phyloP scores from a whole-genome alignment of 2,888 invertebrate species.

The Subacronicta megacephala region DNA sequence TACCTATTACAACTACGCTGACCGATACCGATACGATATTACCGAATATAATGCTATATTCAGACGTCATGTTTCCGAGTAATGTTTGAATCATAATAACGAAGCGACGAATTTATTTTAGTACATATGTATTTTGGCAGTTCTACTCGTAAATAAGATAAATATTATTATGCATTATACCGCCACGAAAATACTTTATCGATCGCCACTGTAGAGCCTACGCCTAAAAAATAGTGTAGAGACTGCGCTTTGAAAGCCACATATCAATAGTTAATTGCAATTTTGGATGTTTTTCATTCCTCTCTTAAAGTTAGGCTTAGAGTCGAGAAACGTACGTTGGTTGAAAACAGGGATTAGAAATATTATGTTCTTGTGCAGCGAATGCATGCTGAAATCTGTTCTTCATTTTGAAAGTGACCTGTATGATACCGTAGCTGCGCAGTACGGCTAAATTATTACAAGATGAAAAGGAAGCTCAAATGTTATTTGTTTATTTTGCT shows the following conservation, averaged over 20 bases:
- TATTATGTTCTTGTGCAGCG: slow-evolving; percentile 11
- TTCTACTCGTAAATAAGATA: slow-evolving; percentile 53
- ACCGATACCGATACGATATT: slow-evolving; percentile 66
- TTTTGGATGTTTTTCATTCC: slow-evolving; percentile 23
- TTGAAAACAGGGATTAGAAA: slow-evolving; percentile 17
- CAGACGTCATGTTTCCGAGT: slow-evolving; percentile 47
- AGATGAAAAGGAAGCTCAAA: slow-evolving; percentile 10
- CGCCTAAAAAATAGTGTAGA: slow-evolving; percentile 56
- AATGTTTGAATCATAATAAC: slow-evolving; percentile 57
- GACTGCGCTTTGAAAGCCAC: slow-evolving; percentile 42
- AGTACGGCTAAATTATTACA: slow-evolving; percentile 1
- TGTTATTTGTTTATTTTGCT: slow-evolving; percentile 16
- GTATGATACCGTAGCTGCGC: neutral
- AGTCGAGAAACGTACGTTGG: slow-evolving; percentile 13
- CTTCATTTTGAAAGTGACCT: slow-evolving; percentile 4
- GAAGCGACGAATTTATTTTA: slow-evolving; percentile 52
- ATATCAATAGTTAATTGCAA: slow-evolving; percentile 40
- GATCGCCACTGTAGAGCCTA: slow-evolving; percentile 56
- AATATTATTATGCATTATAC: slow-evolving; percentile 68
- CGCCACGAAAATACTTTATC: slow-evolving; percentile 60
- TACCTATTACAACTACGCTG: slow-evolving; percentile 64
- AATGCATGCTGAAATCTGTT: neutral
- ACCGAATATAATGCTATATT: slow-evolving; percentile 44
- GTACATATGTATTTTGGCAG: slow-evolving; percentile 62
- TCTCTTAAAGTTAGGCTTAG: slow-evolving; percentile 29